phyloP scores from a whole-genome alignment of 2,113 vertebrate genomes.

The Corythornis cristatus region DNA sequence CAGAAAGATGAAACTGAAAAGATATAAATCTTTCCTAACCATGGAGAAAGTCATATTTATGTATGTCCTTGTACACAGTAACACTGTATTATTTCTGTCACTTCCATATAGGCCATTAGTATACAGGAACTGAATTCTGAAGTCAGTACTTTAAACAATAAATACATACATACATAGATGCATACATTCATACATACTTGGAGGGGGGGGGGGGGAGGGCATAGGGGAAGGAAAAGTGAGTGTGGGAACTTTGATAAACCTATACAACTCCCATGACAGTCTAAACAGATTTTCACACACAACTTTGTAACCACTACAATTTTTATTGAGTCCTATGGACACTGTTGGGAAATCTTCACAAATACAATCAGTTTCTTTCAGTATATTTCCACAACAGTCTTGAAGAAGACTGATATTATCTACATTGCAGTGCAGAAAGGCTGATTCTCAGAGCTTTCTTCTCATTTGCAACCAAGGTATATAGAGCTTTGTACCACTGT shows the following conservation, averaged over 20 bases:
- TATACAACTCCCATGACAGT: background rate
- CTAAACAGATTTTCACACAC: background rate
- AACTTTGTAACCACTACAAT: background rate
- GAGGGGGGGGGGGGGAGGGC: too few relatives aligned
- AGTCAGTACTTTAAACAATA: background rate
- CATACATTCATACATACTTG: too few relatives aligned
- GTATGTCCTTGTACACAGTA: background rate
- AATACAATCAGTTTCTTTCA: background rate
- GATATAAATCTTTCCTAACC: conserved; percentile 16
- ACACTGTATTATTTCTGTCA: background rate
- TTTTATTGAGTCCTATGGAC: background rate
- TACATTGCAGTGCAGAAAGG: background rate
- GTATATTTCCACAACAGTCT: background rate
- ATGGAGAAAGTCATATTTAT: background rate
- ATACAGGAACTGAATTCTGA: background rate
- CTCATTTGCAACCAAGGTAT: background rate
- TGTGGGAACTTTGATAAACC: background rate
- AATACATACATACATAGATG: too few relatives aligned
- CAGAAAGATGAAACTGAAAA: conserved; percentile 22
- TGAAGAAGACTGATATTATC: background rate
- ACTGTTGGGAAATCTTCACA: background rate
- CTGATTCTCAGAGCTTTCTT: background rate
- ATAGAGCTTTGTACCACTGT: background rate
- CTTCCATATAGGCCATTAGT: background rate
- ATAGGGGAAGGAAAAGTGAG: too few relatives aligned